These are phyloP conservation scores for Pterocles orientalis DNA, from an alignment of 2,113 vertebrate species.

Conservation along the genomic window DNA sequence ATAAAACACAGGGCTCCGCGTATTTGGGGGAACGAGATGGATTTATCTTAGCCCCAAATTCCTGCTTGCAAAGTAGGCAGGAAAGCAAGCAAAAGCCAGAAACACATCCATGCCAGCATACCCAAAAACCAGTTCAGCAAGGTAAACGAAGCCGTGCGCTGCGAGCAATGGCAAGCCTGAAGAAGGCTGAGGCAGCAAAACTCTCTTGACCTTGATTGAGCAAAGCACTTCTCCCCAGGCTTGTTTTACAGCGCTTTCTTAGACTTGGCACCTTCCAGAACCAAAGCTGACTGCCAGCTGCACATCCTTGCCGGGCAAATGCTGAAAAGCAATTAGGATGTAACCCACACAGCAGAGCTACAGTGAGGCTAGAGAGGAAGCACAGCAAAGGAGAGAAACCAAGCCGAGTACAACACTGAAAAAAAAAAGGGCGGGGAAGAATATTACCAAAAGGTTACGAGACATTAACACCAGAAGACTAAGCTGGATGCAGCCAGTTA, in stretches of 20 bases:
- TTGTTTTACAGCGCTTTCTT: neutral
- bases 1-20: neutral
- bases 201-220: neutral
- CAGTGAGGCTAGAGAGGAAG: neutral
- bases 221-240: neutral
- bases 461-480: neutral
- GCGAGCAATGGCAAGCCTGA: neutral
- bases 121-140: neutral
- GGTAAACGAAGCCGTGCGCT: neutral
- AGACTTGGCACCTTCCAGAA: neutral
- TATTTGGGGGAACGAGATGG: neutral
- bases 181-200: conserved; percentile 12
- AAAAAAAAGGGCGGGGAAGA: neutral
- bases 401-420: neutral
- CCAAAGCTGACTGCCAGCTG: neutral
- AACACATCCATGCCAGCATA: neutral
- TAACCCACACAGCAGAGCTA: neutral
- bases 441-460: neutral
- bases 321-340: neutral
- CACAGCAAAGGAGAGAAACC: neutral
- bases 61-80: neutral
- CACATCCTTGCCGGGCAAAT: neutral
- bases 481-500: neutral
- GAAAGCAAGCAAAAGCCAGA: neutral
- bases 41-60: neutral